Conservation (phyloP, 2,888 invertebrate genomes). For the Erpobdella octoculata region DNA sequence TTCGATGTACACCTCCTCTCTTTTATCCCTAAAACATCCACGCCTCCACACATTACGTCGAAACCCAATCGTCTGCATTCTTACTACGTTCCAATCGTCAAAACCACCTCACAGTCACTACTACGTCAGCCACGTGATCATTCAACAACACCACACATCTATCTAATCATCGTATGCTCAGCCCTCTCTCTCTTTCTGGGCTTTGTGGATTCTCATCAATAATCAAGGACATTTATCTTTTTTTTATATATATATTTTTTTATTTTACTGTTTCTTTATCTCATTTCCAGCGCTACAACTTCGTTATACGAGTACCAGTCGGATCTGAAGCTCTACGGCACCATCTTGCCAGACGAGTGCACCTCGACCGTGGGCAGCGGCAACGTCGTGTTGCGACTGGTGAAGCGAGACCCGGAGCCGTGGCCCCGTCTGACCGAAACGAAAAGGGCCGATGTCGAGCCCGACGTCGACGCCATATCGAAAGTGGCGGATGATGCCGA, state of each 20-base stretch:
- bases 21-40: too few species aligned
- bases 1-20: too few species aligned
- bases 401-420: not conserved
- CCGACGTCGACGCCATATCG: not conserved
- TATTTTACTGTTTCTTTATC: not conserved
- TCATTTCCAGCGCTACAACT: not conserved
- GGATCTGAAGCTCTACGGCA: not conserved
- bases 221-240: not conserved
- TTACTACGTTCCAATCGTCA: too few species aligned
- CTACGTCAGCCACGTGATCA: too few species aligned
- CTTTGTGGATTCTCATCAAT: not conserved
- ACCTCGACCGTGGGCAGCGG: not conserved
- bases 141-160: too few species aligned
- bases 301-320: not conserved
- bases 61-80: too few species aligned
- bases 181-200: too few species aligned
- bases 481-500: not conserved
- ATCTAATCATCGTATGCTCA: not conserved
- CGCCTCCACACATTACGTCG: too few species aligned
- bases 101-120: too few species aligned
- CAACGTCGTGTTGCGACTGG: not conserved
- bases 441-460: not conserved
- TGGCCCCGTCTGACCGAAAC: not conserved
- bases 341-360: not conserved
- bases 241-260: not conserved